Conservation (phyloP, 2,113 vertebrate species). For the Protobothrops flavoviridis region DNA sequence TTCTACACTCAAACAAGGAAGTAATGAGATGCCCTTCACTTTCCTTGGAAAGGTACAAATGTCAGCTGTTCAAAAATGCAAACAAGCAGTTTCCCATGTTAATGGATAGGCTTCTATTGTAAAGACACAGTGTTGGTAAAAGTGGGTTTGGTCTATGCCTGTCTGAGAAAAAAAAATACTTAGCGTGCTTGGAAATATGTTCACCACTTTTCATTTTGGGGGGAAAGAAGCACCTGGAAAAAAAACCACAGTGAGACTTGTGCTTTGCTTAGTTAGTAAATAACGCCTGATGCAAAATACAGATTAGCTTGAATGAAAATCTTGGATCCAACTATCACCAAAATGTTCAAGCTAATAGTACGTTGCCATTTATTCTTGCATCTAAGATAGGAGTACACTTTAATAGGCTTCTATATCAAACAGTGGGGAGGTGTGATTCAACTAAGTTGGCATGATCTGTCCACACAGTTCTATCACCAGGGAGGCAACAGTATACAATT, state of each 20-base stretch:
- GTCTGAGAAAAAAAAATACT: slow-evolving; percentile 60
- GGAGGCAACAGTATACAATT: neutral
- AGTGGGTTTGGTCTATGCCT: slow-evolving; percentile 60
- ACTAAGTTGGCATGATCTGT: neutral
- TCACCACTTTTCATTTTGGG: slow-evolving; percentile 49
- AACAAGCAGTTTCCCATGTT: slow-evolving; percentile 73
- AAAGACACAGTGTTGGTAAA: slow-evolving; percentile 61
- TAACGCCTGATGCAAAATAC: slow-evolving; percentile 10
- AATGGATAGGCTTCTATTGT: slow-evolving; percentile 72
- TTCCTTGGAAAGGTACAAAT: slow-evolving; percentile 78
- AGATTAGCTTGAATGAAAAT: neutral
- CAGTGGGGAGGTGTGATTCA: neutral
- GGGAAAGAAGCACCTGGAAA: slow-evolving; percentile 31
- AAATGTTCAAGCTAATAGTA: neutral
- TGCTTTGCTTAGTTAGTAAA: slow-evolving; percentile 2
- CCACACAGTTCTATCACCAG: neutral
- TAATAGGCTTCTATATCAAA: neutral
- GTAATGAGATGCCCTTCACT: slow-evolving; percentile 79
- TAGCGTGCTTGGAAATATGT: slow-evolving; percentile 64
- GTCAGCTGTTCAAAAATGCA: slow-evolving; percentile 81
- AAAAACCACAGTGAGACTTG: neutral
- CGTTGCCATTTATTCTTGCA: neutral
- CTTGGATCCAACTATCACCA: slow-evolving; percentile 13
- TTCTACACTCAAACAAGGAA: slow-evolving; percentile 73
- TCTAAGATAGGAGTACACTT: neutral